Conservation (phyloP, 2,113 vertebrate species). For the Emydura subglobosa region DNA sequence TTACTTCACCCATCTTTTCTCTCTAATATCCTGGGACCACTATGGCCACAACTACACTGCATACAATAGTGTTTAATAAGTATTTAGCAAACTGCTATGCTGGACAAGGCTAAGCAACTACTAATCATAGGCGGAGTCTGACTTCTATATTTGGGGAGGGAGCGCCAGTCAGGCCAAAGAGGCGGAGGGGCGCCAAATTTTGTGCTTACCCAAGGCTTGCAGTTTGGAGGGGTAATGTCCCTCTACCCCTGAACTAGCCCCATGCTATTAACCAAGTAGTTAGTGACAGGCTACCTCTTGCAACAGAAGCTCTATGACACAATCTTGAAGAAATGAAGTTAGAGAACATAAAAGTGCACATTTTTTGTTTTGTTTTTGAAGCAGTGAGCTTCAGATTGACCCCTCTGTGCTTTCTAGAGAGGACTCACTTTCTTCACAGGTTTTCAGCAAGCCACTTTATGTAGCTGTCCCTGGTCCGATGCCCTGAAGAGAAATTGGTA, state of each 20-base stretch:
- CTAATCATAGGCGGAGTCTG: no score
- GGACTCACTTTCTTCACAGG: constrained; percentile 75
- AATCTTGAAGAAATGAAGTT: background rate
- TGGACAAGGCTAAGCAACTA: background rate
- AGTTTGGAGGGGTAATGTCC: no score
- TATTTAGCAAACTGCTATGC: constrained; percentile 9
- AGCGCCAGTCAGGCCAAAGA: no score
- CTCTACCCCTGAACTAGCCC: no score
- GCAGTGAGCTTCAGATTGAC: background rate
- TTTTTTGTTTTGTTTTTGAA: constrained; percentile 6
- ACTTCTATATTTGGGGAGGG: no score
- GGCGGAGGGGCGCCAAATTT: no score
- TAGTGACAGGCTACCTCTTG: background rate
- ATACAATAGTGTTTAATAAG: background rate
- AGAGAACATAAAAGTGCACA: constrained; percentile 30
- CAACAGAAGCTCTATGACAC: background rate
- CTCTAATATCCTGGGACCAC: background rate
- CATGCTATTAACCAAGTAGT: background rate
- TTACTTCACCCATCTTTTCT: background rate
- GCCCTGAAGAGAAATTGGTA: constrained; percentile 84
- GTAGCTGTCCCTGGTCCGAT: constrained; percentile 86
- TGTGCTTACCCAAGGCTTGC: no score
- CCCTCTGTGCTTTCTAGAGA: background rate
- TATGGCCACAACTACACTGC: background rate
- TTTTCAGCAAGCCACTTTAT: constrained; percentile 92